Evolutionary conservation across 2,797 vertebrate species (phyloP), one percentile per base, ranked within the genome.

Genomic region (Onychomys torridus): DNA sequence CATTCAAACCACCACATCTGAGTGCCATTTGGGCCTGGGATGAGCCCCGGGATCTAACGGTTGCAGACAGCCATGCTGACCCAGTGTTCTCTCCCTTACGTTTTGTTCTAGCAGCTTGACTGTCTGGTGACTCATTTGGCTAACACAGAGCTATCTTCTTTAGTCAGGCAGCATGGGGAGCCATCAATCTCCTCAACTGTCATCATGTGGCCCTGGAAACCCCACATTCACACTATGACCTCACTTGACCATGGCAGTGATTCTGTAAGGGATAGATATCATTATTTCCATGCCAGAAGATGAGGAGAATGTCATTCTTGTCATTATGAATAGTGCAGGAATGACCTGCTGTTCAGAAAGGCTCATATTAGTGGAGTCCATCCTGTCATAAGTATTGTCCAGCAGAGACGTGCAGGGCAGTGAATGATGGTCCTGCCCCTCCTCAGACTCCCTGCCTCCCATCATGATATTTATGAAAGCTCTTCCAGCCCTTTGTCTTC

Each of bases 401-500:
- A 73, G 52, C 55, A 55, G 82, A 78, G 52, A 91, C 34, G 5
- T 40, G 4, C 55, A 79, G 75, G 55, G 76, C 13, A 79, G 77
- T 71, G 61, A 87, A 40, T 61, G 43, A n/a, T 59, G 88, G 40
- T 34, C 27, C 27, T 91, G 63, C 52, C 40, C 34, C 32, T 34
- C 32, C 78, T 89, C 67, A 71, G 43, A 49, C 71, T 85, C 40
- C 17, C 46, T 12, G 40, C 12, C 46, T 17, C 73, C 71, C 27
- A 69, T 88, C 90, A 55, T 27, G 82, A 40, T 89, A 71, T 89
- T 97, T 89, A 84, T 94, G 57, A 95, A 89, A 96, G 32, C 34
- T 75, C 69, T 95, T 97, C 88, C 46, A 95, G 95, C 75, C 55
- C 71, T 61, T 97, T 98, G 90, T 98, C 96, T 95, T 95, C 96